Evolutionary conservation across 2,797 vertebrate genomes (phyloP), one percentile per base, ranked within the genome.

Genomic region (Cynodonichthys magdalenae): DNA sequence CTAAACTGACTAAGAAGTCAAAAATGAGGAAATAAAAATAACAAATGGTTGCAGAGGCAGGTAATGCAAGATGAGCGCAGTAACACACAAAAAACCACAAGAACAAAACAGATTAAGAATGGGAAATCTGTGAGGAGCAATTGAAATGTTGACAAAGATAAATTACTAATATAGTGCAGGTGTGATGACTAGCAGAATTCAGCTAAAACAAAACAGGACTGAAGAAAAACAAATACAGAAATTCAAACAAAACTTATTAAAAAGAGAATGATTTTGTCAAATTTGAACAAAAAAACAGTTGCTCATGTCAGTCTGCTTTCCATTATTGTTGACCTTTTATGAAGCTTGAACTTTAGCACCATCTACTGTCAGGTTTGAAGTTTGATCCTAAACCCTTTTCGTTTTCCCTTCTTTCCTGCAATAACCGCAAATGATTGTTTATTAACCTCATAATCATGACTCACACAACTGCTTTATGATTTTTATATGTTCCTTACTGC

Each of bases 321-420:
- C 11, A 11, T 47, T 29, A 7, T 41, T 3, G 4, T 39, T 27
- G 4, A 1, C 0, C n/a, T 54, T 0, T 17, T 3, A 45, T 3
- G 34, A 75, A 69, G 31, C n/a, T 51, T 28, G 29, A 70, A 47
- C 34, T 27, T 39, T 72, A 80, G 79, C 77, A 36, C 90, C 91
- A 90, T 84, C 90, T 91, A 90, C 84, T 91, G 91, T 77, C 4
- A 31, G 9, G 31, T 7, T 62, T 49, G 78, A 59, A 79, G 1
- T 28, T 17, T 49, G 29, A 15, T 20, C 6, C 55, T 27, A 31
- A 20, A 27, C 20, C 24, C 46, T 24, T 39, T 39, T 12, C 14
- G 36, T 39, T 14, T 36, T 36, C 12, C 34, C 10, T 36, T 12
- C 36, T 14, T 12, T 3, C 12, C 4, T 14, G 12, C 12, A 11